phyloP scores from a whole-genome alignment of 1,140 invertebrate genomes.

The Calycopis cecrops region DNA sequence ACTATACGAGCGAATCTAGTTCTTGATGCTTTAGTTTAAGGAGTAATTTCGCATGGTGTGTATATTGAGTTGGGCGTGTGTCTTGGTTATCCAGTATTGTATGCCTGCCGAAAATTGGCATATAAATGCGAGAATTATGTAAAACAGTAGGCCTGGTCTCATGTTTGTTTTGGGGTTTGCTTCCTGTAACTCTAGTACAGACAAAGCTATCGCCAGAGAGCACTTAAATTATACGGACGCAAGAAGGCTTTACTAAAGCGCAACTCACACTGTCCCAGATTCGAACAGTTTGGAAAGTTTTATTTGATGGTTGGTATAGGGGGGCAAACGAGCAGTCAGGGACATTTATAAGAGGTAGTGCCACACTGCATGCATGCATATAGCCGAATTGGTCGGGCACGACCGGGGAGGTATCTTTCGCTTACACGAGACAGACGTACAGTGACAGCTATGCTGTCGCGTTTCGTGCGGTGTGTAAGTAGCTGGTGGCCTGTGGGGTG shows the following conservation, averaged over 20 bases:
- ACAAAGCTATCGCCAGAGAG: slow-evolving; percentile 24
- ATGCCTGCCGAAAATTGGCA: slow-evolving; percentile 34
- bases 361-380: too few species aligned
- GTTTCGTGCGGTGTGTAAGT: too few species aligned
- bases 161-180: slow-evolving; percentile 36
- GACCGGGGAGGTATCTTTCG: too few species aligned
- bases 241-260: not conserved
- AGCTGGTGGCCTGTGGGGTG: too few species aligned
- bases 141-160: slow-evolving; percentile 33
- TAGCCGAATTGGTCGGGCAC: too few species aligned
- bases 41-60: slow-evolving; percentile 13
- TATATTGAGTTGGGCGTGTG: slow-evolving; percentile 8
- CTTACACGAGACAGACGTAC: too few species aligned
- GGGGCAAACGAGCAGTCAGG: too few species aligned
- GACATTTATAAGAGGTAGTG: too few species aligned
- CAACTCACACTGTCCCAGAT: not conserved
- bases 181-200: slow-evolving; percentile 22
- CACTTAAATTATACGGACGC: slow-evolving; percentile 8
- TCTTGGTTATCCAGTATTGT: slow-evolving; percentile 18
- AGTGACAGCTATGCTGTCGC: too few species aligned
- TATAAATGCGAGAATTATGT: slow-evolving; percentile 41
- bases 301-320: too few species aligned
- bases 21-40: not conserved
- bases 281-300: not conserved
- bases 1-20: slow-evolving; percentile 3